These are phyloP conservation scores for Merodon equestris DNA, from an alignment of 2,888 invertebrate genomes.

Conservation along the genomic window DNA sequence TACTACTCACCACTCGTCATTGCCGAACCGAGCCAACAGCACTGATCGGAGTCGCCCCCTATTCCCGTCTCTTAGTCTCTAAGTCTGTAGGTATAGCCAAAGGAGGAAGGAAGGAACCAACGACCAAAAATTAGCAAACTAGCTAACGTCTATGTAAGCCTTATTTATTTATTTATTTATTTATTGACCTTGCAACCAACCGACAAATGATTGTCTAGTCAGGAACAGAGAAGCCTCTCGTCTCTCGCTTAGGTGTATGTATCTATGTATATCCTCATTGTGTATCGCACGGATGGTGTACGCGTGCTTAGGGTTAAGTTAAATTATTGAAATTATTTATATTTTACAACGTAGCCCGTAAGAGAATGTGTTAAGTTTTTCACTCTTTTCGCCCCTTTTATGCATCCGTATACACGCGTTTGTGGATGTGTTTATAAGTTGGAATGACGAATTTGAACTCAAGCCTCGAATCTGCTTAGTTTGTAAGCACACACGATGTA, in stretches of 20 bases:
- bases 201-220: constrained; percentile 65
- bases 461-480: constrained; percentile 47
- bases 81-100: constrained; percentile 14
- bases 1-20: constrained; percentile 52
- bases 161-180: constrained; percentile 40
- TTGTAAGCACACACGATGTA: neutral
- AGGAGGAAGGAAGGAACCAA: constrained; percentile 33
- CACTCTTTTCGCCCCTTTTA: constrained; percentile 19
- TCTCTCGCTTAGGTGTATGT: neutral
- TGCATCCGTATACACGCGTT: constrained; percentile 18
- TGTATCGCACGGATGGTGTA: neutral
- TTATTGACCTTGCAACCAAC: constrained; percentile 39
- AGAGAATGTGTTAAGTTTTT: constrained; percentile 55
- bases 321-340: constrained; percentile 49
- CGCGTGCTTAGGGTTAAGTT: neutral
- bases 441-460: constrained; percentile 51
- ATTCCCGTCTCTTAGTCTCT: constrained; percentile 41
- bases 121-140: constrained; percentile 65
- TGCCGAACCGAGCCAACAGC: constrained; percentile 24
- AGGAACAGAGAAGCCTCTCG: constrained; percentile 30
- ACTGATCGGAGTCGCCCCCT: constrained; percentile 69
- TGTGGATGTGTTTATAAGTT: neutral
- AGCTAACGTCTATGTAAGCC: constrained; percentile 28
- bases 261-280: neutral
- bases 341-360: constrained; percentile 9